Evolutionary conservation across 2,797 vertebrate genomes (phyloP), one percentile per base, ranked within the genome.

Genomic region (Tenualosa ilisha): DNA sequence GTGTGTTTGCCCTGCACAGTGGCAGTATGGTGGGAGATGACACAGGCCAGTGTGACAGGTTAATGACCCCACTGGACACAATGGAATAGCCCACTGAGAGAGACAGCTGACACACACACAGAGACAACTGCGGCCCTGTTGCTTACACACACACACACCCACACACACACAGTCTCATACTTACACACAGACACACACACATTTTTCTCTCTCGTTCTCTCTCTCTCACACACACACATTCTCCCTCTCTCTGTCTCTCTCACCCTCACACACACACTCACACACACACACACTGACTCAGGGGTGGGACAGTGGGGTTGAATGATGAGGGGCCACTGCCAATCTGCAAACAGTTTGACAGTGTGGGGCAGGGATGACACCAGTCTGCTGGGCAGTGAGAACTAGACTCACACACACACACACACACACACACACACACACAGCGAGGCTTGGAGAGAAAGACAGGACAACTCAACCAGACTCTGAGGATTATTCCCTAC

Each of bases 1-100:
- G 91, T 86, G 61, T 87, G 88, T 89, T 87, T 89, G 88, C 84
- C 31, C 85, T 87, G 88, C 61, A 49, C 65, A 88, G 56, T 90
- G 87, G 88, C 86, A 43, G 88, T 88, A 83, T 88, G 87, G 84
- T 86, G 85, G 85, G 86, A 90, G 87, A 68, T 68, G 63, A 68
- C 63, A 31, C 63, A 68, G 63, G 63, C 7, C 63, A 31, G 63
- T 68, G 63, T 68, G 63, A 68, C 63, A 68, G 63, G 24, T 82
- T 82, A 90, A 86, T 86, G 85, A 89, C 83, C 13, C 59, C 8
- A 31, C 3, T 2, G 63, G 65, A 68, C 84, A 90, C 85, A 89
- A 86, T 88, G 81, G 81, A 85, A 63, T 31, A 72, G 51, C 81
- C 54, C 79, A 15, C 63, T 79, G 6, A 83, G 59, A 84, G 6